phyloP scores from a whole-genome alignment of 2,888 invertebrate genomes.

The Cryptocephalus primarius region DNA sequence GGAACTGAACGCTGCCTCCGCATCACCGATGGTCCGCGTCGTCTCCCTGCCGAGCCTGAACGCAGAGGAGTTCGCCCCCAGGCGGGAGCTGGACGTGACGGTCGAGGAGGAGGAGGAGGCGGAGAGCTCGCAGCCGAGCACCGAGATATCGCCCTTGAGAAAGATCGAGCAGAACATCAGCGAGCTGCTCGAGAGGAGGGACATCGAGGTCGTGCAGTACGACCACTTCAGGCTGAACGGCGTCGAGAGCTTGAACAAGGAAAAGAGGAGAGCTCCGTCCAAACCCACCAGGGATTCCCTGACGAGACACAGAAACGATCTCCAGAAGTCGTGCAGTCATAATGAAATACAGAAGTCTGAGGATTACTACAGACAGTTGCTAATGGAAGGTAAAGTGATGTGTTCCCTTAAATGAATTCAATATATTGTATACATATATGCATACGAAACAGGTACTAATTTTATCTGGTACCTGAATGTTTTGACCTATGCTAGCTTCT shows the following conservation, averaged over 20 bases:
- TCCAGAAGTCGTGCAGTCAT: slow-evolving; percentile 52
- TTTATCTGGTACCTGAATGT: no score
- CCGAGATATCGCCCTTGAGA: slow-evolving; percentile 54
- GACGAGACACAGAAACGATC: slow-evolving; percentile 40
- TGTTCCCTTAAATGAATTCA: slow-evolving; percentile 23
- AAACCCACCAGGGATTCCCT: slow-evolving; percentile 22
- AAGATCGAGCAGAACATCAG: slow-evolving; percentile 65
- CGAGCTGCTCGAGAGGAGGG: slow-evolving; percentile 47
- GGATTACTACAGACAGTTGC: slow-evolving; percentile 32
- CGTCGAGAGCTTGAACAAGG: slow-evolving; percentile 36
- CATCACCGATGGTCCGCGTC: slow-evolving; percentile 56
- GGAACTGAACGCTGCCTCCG: slow-evolving; percentile 44
- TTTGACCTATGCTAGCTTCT: no score
- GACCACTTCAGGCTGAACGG: slow-evolving; percentile 34
- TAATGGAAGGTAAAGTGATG: slow-evolving; percentile 31
- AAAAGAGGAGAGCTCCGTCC: slow-evolving; percentile 31
- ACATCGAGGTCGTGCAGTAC: slow-evolving; percentile 31
- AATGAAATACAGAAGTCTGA: slow-evolving; percentile 45
- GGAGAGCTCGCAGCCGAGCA: slow-evolving; percentile 49
- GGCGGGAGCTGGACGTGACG: slow-evolving; percentile 56
- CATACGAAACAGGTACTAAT: no score
- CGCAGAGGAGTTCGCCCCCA: slow-evolving; percentile 47
- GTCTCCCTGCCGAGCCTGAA: slow-evolving; percentile 56
- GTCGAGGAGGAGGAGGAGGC: slow-evolving; percentile 65
- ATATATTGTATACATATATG: neutral